These are phyloP conservation scores for Sitodiplosis mosellana DNA, from an alignment of 1,140 invertebrate genomes.

Conservation along the genomic window DNA sequence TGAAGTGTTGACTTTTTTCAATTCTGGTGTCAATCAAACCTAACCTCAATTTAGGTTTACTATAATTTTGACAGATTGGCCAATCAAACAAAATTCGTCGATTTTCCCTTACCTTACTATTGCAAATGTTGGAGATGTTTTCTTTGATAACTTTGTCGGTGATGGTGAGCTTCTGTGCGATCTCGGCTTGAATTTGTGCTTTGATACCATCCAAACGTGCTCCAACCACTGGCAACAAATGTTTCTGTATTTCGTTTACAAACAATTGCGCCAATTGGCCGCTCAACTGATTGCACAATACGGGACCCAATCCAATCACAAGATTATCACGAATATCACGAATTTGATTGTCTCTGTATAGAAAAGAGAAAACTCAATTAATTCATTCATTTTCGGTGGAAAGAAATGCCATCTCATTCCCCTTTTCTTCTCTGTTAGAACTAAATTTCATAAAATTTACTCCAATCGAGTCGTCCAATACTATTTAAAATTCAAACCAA, in stretches of 20 bases:
- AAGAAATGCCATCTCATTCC: too few species aligned
- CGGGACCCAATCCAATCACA: slow-evolving; percentile 21
- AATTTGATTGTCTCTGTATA: slow-evolving; percentile 20
- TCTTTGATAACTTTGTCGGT: slow-evolving; percentile 58
- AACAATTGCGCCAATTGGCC: slow-evolving; percentile 27
- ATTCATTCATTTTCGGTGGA: not conserved
- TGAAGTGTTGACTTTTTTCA: too few species aligned
- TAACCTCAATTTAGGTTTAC: too few species aligned
- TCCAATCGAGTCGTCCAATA: too few species aligned
- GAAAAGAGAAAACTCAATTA: not conserved
- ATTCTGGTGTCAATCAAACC: too few species aligned
- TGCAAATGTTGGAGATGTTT: slow-evolving; percentile 57
- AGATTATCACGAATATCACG: slow-evolving; percentile 29
- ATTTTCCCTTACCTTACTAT: slow-evolving; percentile 36
- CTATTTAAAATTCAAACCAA: not conserved
- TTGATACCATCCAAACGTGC: slow-evolving; percentile 43
- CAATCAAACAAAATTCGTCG: not conserved
- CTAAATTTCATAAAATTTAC: too few species aligned
- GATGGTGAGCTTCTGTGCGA: slow-evolving; percentile 45
- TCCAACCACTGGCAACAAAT: slow-evolving; percentile 31
- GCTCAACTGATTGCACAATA: slow-evolving; percentile 24
- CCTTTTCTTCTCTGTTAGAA: too few species aligned
- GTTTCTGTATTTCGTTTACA: slow-evolving; percentile 26
- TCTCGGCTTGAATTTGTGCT: slow-evolving; percentile 45
- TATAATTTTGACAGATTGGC: too few species aligned